These are phyloP conservation scores for Heliconius eleuchia DNA, from an alignment of 1,140 invertebrate genomes.

Conservation along the genomic window DNA sequence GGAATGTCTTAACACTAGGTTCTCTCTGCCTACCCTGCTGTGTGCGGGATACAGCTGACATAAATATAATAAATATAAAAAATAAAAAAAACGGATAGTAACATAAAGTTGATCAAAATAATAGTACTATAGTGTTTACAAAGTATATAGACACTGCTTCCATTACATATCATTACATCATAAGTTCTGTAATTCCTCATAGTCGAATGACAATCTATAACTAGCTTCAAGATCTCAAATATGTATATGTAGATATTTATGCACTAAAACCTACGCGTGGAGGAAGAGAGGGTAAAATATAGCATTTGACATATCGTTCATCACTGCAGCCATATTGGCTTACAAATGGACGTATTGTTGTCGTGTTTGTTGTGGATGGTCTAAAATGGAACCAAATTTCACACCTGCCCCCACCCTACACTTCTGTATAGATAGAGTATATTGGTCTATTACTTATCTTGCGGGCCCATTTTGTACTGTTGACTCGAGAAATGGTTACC, in stretches of 20 bases:
- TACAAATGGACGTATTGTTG: conserved; percentile 56
- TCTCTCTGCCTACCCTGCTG: too few species aligned
- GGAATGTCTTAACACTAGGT: too few species aligned
- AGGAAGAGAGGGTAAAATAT: conserved; percentile 27
- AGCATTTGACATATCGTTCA: conserved; percentile 49
- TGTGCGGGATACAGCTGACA: too few species aligned
- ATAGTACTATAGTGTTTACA: too few species aligned
- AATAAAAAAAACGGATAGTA: too few species aligned
- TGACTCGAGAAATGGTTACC: conserved; percentile 40
- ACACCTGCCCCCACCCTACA: conserved; percentile 41
- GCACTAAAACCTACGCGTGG: not conserved
- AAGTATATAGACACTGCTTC: too few species aligned
- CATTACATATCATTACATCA: too few species aligned
- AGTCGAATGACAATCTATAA: not conserved
- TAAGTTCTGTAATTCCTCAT: not conserved
- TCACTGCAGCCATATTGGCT: conserved; percentile 49
- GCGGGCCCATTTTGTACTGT: conserved; percentile 46
- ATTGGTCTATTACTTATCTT: conserved; percentile 57
- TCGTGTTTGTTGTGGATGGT: conserved; percentile 41
- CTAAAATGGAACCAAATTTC: conserved; percentile 46
- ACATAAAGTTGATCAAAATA: too few species aligned
- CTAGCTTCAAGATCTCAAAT: not conserved
- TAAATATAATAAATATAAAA: too few species aligned
- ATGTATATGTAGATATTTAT: not conserved
- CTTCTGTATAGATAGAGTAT: conserved; percentile 43